Base-by-base conservation (phyloP, 2,797 vertebrate species). In the Meriones psammophilus region DNA sequence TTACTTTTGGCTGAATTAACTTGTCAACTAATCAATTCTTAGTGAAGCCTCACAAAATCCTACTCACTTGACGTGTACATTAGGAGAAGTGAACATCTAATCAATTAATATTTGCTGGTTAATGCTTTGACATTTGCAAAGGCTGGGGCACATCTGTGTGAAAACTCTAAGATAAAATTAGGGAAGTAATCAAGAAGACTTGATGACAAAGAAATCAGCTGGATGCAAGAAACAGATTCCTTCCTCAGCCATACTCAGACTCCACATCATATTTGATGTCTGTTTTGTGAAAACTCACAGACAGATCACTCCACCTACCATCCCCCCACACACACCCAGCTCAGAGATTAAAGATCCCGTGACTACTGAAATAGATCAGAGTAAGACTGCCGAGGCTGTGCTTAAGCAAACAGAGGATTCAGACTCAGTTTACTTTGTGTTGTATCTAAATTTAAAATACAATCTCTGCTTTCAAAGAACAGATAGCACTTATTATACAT, bases 71-170 rank as follows among this genome's bases (percentile, higher is more conserved):
- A 92, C 36, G 71, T 92, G 24, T n/a, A 77, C 64, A 76, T 93
- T 56, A 64, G 71, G 26, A 66, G 46, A 89, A 92, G 24, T 50
- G 84, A 96, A 92, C 30, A 87, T 94, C 95, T 91, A 85, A 92
- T 96, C 89, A 89, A 94, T 96, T 94, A 97, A 93, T 97, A 94
- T 92, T 94, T 97, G 80, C 60, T 94, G 68, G 74, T 74, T 94
- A 95, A 93, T 73, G 39, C 92, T 94, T 86, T 97, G 94, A 95
- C 92, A 94, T 97, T 97, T 97, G 85, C 77, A 92, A 94, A 97
- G 83, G 2, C 91, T 94, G 73, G 30, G 46, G 10, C 64, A 85
- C 89, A 94, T 81, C 74, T 89, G 88, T 73, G 69, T 93, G 79
- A 94, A 50, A 97, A 89, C 33, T 74, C 92, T 96, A 96, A 86